Evolutionary conservation across 2,113 vertebrate species (phyloP), one percentile per base, ranked within the genome.

Genomic region (Dunckerocampus dactyliophorus): DNA sequence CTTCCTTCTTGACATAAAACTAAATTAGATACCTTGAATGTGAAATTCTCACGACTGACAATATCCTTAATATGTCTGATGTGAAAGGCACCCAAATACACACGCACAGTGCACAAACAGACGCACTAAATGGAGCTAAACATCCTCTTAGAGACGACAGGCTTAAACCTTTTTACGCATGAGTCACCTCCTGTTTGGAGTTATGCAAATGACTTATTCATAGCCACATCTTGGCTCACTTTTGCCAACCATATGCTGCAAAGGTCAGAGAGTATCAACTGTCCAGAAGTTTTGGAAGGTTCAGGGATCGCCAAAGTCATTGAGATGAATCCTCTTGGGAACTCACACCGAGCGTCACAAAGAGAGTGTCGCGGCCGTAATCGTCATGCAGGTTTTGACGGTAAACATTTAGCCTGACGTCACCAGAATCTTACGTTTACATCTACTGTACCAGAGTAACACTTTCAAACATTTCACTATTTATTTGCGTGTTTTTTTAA

Each of bases 171-270:
- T 82, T 78, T 56, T 20, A 83, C 1, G 72, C 69, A 42, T 73
- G 71, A 79, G 52, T 75, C 74, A 67, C 76, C 72, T 77, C 79
- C 59, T 73, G 63, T 70, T 72, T 62, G 43, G 31, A 75, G 57
- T 75, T 83, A 75, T 82, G 77, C 72, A 73, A 51, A 78, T 77
- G 69, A 74, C 70, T 85, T 72, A 82, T 82, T 82, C 65, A 72
- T 74, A 31, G 64, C 67, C 47, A 69, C 62, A 63, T 75, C 55
- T 56, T 51, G 56, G 68, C 74, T 63, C 39, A 34, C 37, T 53
- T 53, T 34, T 19, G 17, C 59, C 54, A 21, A 64, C 64, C 78
- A 62, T 73, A 73, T 74, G 72, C 57, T 67, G 52, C 59, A 75
- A 75, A 81, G 74, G 83, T 81, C 60, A 70, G 21, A 34, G 10